Evolutionary conservation across 2,113 vertebrate genomes (phyloP).

Genomic region (Pluvialis apricaria): DNA sequence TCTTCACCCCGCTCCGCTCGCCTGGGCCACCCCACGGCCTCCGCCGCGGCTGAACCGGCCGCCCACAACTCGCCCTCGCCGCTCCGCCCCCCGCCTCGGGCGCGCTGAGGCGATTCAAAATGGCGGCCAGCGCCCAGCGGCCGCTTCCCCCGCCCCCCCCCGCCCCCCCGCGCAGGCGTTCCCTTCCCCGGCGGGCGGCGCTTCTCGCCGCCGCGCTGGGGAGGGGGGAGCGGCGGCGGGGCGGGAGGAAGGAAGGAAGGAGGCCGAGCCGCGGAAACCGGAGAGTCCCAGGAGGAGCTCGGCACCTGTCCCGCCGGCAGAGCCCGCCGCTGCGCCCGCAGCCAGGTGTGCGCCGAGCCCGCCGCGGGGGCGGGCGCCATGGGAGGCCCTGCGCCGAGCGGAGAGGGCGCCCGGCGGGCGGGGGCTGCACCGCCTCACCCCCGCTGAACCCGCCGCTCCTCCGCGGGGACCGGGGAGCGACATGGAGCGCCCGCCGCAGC

Average conservation of each 20-base stretch:
- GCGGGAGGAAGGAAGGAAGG: neutral
- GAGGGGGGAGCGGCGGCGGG: neutral
- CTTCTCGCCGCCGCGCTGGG: neutral
- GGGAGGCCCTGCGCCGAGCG: neutral
- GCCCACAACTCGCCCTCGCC: accelerated
- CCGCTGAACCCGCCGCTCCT: neutral
- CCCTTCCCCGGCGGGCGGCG: neutral
- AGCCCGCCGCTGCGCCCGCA: neutral
- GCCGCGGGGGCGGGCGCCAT: neutral
- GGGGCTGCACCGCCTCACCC: neutral
- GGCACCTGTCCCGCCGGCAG: neutral
- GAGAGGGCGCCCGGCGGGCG: neutral
- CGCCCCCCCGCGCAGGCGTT: constrained; percentile 9
- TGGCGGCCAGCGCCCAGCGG: constrained; percentile 32
- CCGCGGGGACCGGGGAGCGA: neutral
- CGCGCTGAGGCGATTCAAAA: constrained; percentile 18
- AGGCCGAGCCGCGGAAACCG: neutral
- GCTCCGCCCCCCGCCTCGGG: accelerated
- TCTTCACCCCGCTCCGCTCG: accelerated
- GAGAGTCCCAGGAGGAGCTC: neutral
- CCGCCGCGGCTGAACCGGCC: accelerated
- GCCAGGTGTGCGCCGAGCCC: neutral
- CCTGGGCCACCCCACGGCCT: accelerated
- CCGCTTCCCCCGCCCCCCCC: neutral
- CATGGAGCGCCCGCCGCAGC: neutral